Base-by-base conservation (phyloP, 2,888 invertebrate species). In the Brenthis hecate region DNA sequence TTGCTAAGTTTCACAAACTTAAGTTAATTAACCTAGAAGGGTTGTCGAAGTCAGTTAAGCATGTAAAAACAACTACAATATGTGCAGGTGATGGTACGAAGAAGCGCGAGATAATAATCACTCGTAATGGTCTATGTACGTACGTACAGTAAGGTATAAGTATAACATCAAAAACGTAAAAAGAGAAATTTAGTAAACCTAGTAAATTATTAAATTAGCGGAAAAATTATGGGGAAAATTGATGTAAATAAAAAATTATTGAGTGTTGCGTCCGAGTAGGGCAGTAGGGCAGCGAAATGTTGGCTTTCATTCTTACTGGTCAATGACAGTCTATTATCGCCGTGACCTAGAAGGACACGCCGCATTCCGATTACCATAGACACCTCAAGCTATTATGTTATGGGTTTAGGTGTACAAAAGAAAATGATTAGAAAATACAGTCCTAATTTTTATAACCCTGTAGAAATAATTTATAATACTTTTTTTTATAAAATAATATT, bases 201-300 rank as follows among this genome's bases (percentile, higher is more conserved):
- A 61, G 11, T 11, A 55, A 8, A 54, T 65, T 48, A 69, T 47
- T 51, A 51, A 66, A 69, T 63, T 62, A 69, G 13, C 63, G 56
- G 47, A 63, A 63, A 68, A 62, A 57, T 60, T 61, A 36, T 13
- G 0, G 47, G 50, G 28, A 64, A 62, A 66, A 69, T 76, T 70
- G 72, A 77, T 74, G 80, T 84, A 85, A 85, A 86, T 78, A 85
- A 83, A 83, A 77, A 79, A 80, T 82, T 79, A 76, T 77, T 73
- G 76, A 77, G 71, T 74, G 80, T 82, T 81, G 80, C 81, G 71
- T 70, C 63, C 66, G 74, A 81, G 81, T 84, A 78, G 86, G 88
- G 76, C 80, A 89, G 86, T 89, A 77, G 88, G 87, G 50, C 90
- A 78, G 84, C 86, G 85, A 86, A 88, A 85, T 84, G 83, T 78